A percentile compares a stretch with the other conserved stretches of the same genome.
These are phyloP conservation scores for Ascaphus truei DNA, from an alignment of 2,113 vertebrate species.

Conservation along the genomic window DNA sequence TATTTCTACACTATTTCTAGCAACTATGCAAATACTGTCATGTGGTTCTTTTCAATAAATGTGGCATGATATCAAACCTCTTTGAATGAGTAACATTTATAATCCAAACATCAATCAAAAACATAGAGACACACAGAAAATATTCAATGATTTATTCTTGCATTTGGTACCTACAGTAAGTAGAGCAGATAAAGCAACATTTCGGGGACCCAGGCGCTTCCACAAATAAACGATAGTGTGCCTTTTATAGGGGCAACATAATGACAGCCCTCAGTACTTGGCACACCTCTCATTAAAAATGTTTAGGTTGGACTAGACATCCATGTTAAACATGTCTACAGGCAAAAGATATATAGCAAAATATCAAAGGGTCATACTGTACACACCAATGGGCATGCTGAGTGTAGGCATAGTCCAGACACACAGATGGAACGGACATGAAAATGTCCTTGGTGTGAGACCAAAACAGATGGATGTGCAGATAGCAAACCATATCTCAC, in stretches of 20 bases:
- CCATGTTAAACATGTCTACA: conserved; percentile 8
- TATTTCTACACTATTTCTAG: neutral
- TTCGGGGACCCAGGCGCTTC: too few species aligned
- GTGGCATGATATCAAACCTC: neutral
- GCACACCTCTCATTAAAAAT: neutral
- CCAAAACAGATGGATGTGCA: conserved; percentile 26
- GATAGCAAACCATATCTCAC: conserved; percentile 7
- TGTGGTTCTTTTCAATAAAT: conserved; percentile 1
- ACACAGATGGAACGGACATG: conserved; percentile 28
- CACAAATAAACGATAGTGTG: too few species aligned
- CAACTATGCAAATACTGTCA: neutral
- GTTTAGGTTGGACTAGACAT: neutral
- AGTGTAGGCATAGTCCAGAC: conserved; percentile 10
- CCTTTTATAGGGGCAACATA: neutral
- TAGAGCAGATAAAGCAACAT: too few species aligned
- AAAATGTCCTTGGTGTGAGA: conserved; percentile 13
- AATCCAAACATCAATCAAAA: too few species aligned
- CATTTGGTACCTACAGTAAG: too few species aligned
- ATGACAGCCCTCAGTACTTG: neutral
- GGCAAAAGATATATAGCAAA: conserved; percentile 20
- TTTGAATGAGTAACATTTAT: neutral
- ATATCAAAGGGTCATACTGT: conserved; percentile 27
- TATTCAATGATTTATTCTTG: too few species aligned
- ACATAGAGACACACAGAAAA: too few species aligned
- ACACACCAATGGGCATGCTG: conserved; percentile 21